Percentiles rank a stretch among this genome's conserved stretches.
phyloP scores from a whole-genome alignment of 2,113 vertebrate species.

The Ammospiza nelsoni region DNA sequence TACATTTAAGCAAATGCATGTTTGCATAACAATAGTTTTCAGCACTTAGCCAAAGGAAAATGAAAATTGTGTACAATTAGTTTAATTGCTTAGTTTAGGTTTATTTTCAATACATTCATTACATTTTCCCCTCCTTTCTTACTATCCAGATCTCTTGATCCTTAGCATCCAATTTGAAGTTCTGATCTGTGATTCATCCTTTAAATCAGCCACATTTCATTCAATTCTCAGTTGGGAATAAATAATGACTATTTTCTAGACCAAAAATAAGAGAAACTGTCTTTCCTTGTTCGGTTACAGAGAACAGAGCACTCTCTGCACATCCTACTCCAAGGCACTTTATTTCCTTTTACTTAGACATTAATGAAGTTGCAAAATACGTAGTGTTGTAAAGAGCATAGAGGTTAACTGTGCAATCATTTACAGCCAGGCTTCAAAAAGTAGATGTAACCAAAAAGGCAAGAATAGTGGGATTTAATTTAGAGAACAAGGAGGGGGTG shows the following conservation, averaged over 20 bases:
- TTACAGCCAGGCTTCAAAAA: background rate
- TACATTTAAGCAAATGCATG: background rate
- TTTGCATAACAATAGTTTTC: background rate
- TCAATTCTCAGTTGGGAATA: background rate
- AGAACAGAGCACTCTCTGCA: constrained; percentile 17
- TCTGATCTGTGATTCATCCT: background rate
- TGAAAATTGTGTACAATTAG: too few relatives aligned
- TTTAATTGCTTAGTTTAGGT: background rate
- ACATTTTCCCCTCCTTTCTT: background rate
- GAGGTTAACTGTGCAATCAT: background rate
- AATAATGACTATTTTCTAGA: background rate
- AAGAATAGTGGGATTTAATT: constrained; percentile 21
- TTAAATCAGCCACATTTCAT: background rate
- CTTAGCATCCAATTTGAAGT: background rate
- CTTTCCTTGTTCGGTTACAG: constrained; percentile 10
- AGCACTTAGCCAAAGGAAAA: background rate
- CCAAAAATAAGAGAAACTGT: background rate
- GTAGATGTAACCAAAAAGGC: background rate
- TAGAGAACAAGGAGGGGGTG: background rate
- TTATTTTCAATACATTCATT: background rate
- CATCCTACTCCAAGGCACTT: background rate
- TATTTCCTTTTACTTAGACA: constrained; percentile 17
- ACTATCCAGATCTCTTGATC: background rate
- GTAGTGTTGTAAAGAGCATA: background rate
- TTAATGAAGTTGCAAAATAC: constrained; percentile 16